These are phyloP conservation scores for Elmis aenea DNA, from an alignment of 2,888 invertebrate species.

Conservation along the genomic window DNA sequence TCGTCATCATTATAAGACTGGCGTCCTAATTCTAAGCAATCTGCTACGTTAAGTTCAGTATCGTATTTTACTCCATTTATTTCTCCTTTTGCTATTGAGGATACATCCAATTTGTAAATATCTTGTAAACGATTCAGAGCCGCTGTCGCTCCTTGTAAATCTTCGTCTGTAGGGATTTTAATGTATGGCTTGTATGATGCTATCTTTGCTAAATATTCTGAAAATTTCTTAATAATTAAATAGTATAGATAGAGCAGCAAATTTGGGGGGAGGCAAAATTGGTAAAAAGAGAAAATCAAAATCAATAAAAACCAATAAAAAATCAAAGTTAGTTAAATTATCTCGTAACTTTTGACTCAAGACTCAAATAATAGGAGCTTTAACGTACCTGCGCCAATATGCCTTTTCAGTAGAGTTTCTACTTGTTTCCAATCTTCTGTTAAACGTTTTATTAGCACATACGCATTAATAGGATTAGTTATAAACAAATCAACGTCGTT, in stretches of 20 bases:
- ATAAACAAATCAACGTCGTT: conserved; percentile 1
- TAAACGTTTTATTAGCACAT: conserved; percentile 1
- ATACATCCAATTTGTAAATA: conserved; percentile 86
- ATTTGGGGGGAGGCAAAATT: too few species aligned
- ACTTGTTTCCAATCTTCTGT: background rate
- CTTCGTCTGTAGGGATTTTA: conserved; percentile 89
- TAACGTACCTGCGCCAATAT: background rate
- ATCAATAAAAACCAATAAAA: too few species aligned
- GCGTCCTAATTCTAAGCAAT: conserved; percentile 94
- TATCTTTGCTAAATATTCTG: conserved; percentile 55
- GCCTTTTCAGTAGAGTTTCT: background rate
- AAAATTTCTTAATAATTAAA: too few species aligned
- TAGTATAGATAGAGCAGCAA: too few species aligned
- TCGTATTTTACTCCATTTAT: conserved; percentile 80
- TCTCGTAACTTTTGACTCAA: too few species aligned
- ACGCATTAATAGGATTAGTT: conserved; percentile 4
- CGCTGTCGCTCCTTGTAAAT: conserved; percentile 90
- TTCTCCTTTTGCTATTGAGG: conserved; percentile 82
- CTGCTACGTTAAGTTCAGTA: conserved; percentile 72
- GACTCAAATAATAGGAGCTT: too few species aligned
- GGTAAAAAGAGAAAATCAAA: too few species aligned
- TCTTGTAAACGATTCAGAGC: conserved; percentile 87
- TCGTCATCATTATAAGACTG: conserved; percentile 90
- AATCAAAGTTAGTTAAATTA: too few species aligned
- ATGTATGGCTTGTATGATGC: conserved; percentile 67